Base-by-base conservation (phyloP, 2,797 vertebrate genomes). In the Falco naumanni region DNA sequence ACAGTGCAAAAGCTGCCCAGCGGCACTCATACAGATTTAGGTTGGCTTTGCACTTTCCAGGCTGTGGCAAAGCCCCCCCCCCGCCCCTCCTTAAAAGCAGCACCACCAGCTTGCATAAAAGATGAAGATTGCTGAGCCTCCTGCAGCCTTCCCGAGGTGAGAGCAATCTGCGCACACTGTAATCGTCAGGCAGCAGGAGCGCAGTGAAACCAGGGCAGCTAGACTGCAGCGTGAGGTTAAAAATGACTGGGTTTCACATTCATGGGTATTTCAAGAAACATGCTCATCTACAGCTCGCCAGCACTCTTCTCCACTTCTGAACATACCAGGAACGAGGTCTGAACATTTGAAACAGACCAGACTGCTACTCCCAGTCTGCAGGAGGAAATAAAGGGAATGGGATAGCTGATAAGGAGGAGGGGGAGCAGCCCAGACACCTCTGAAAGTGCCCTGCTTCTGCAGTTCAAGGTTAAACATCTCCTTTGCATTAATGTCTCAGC, bases 381-480 rank as follows among this genome's bases (percentile, higher is more conserved):
- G 51, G 25, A 78, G 83, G 56, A 53, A 74, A 66, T n/a, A n/a
- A 68, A 56, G 31, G 33, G 69, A 69, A 64, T 1, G 50, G 50
- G 64, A 28, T 60, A 20, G 12, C 34, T 2, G 0, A 11, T 0
- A 14, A 9, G 21, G 47, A 89, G 24, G 51, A 28, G 11, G 20
- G 24, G 51, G 29, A 0, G 1, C 79, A 87, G 81, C 51, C 77
- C 70, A 95, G 78, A 33, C 51, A 85, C 54, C 72, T 39, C 53
- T 45, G 83, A 26, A 87, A 83, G 47, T 18, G 76, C 61, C 53
- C 69, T 14, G 75, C 90, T 95, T 80, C 76, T 81, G 26, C 57
- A 94, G 92, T 83, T 96, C 94, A 97, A 96, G 90, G 96, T 97
- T 95, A 97, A 94, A 91, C 82, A 80, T 69, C 84, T 78, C 76